A percentile compares a stretch with the other conserved stretches of the same genome.
These are phyloP conservation scores for Micronycteris hirsuta DNA, from an alignment of 2,113 vertebrate genomes.

Conservation along the genomic window DNA sequence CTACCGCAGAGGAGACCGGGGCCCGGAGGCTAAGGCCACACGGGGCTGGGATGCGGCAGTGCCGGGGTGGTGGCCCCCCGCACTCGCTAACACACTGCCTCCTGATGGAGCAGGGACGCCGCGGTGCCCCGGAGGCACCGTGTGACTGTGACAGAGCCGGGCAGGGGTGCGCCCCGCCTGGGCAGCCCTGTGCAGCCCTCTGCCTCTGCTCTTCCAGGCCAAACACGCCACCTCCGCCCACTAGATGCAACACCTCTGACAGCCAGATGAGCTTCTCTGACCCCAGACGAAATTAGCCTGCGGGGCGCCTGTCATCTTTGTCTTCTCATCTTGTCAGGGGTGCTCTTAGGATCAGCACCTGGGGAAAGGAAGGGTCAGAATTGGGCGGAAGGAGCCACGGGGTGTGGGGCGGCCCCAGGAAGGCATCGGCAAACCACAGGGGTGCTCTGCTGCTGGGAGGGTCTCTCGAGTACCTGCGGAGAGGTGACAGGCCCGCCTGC, in stretches of 20 bases:
- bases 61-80: not conserved
- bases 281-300: not conserved
- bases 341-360: not conserved
- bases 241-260: fast-evolving
- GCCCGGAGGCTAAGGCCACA: fast-evolving
- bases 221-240: not conserved
- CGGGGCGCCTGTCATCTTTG: fast-evolving
- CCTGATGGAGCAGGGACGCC: not conserved
- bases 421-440: fast-evolving
- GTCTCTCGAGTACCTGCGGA: not conserved
- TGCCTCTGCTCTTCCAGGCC: not conserved
- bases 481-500: not conserved
- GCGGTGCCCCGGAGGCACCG: too few relatives aligned
- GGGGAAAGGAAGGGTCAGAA: not conserved
- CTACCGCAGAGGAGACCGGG: not conserved
- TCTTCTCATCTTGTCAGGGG: fast-evolving
- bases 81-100: not conserved
- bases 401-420: not conserved
- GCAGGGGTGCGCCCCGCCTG: not conserved
- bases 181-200: not conserved
- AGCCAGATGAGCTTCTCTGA: not conserved
- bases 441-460: not conserved
- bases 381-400: too few relatives aligned
- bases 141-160: not conserved
- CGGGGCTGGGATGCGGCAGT: fast-evolving